Base-by-base conservation (phyloP, 2,797 vertebrate genomes). In the Pygocentrus nattereri region DNA sequence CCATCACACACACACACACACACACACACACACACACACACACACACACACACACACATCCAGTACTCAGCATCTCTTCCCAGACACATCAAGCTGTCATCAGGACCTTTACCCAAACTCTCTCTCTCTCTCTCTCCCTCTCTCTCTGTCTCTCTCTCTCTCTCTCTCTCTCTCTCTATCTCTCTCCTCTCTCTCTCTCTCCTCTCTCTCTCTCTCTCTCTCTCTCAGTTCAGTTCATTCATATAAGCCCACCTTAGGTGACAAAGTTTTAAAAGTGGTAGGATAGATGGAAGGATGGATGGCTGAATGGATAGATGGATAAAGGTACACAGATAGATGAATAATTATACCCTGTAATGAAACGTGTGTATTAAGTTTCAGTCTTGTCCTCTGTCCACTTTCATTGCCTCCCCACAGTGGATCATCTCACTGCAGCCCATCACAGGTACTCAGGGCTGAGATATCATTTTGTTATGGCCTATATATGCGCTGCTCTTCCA, bases 81-180 rank as follows among this genome's bases (percentile, higher is more conserved):
- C 12, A 59, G 23, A 59, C 58, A 62, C 25, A 62, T 62, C 59
- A 62, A 62, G 15, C 25, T 62, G 25, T 62, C 59, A 62, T 62
- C 59, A 31, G 16, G 27, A 62, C 59, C 59, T 62, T 61, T 31
- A 62, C 5, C 25, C 59, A 62, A 16, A 25, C 15, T 31, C 3
- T 12, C n/a, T 27, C 23, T 15, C 12, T 27, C 58, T 61, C 23
- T 59, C 10, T 59, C 56, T 25, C 54, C 56, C 5, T 56, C 21
- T 25, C 11, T 56, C 21, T 56, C 21, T 56, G 21, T 56, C 54
- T 56, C 7, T 56, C 21, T 16, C 56, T 59, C 56, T 13, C 23
- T 59, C n/a, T 59, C 4, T 25, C n/a, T 59, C 11, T 25, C 21
- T 21, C 21, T 56, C 21, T 21, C 54, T n/a, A n/a, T 27, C 23